These are phyloP conservation scores for Oceanites oceanicus DNA, from an alignment of 2,113 vertebrate genomes.

Conservation along the genomic window DNA sequence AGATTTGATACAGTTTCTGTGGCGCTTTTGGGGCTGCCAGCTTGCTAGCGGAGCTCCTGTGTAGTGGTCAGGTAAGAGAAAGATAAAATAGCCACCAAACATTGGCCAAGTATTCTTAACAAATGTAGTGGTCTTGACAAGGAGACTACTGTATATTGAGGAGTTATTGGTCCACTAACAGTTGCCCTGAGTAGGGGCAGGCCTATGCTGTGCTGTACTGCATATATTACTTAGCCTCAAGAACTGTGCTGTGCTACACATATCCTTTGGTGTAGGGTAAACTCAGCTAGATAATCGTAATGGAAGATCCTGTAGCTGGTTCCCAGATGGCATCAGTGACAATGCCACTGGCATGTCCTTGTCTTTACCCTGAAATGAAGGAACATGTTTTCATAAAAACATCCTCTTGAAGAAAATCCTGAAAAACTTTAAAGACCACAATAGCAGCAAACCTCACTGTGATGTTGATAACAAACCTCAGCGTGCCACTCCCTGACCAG, in stretches of 20 bases:
- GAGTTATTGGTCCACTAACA: background rate
- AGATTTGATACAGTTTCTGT: background rate
- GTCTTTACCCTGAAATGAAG: background rate
- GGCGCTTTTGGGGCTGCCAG: background rate
- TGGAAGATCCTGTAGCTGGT: background rate
- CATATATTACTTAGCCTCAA: background rate
- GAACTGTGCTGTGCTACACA: background rate
- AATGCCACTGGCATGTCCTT: background rate
- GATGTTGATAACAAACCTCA: too few species aligned
- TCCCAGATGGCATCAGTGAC: background rate
- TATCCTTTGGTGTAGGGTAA: background rate
- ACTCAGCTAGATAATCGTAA: background rate
- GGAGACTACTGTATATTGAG: background rate
- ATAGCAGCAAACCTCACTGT: background rate
- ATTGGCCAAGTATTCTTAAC: background rate
- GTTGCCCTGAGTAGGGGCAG: background rate
- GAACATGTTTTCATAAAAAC: background rate
- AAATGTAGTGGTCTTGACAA: background rate
- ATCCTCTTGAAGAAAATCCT: background rate
- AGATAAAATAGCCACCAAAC: background rate
- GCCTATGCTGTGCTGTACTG: background rate
- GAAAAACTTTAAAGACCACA: accelerated
- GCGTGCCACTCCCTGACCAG: background rate
- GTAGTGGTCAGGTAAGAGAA: background rate
- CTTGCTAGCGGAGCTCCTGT: background rate